These are phyloP conservation scores for Microplitis deprimator DNA, from an alignment of 2,888 invertebrate species.

Conservation along the genomic window DNA sequence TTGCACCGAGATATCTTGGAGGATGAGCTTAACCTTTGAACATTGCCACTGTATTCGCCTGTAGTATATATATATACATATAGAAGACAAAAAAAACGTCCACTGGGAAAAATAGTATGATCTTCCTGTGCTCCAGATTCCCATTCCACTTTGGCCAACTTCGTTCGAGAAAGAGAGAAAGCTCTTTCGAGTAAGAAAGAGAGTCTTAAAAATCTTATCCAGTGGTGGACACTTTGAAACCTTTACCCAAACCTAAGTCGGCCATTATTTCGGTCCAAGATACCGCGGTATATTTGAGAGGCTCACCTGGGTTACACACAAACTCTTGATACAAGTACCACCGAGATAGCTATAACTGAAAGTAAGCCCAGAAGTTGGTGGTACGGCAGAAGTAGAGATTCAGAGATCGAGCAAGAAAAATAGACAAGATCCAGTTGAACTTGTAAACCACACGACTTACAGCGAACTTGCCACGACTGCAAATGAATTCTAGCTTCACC, in stretches of 20 bases:
- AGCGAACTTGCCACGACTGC: constrained; percentile 11
- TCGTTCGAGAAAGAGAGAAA: not conserved
- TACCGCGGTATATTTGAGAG: not conserved
- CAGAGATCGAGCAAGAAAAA: constrained; percentile 1
- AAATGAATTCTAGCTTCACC: constrained; percentile 25
- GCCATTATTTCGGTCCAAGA: not conserved
- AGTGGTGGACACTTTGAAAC: constrained; percentile 12
- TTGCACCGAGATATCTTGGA: constrained; percentile 22
- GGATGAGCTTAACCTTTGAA: constrained; percentile 25
- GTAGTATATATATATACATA: not conserved
- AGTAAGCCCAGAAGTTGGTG: not conserved
- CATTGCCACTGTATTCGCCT: not conserved
- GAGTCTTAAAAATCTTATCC: constrained; percentile 23
- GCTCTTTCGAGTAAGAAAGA: not conserved
- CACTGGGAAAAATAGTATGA: not conserved
- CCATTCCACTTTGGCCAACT: not conserved
- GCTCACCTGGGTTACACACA: not conserved
- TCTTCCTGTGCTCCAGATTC: constrained; percentile 23
- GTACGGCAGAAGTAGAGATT: not conserved
- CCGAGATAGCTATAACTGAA: not conserved
- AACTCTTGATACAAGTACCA: not conserved
- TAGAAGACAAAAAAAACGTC: constrained; percentile 11
- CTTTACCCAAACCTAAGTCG: not conserved
- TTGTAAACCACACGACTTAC: constrained; percentile 22
- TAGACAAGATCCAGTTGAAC: constrained; percentile 11